Conservation (phyloP, 2,888 invertebrate genomes). For the Orthosia gothica region DNA sequence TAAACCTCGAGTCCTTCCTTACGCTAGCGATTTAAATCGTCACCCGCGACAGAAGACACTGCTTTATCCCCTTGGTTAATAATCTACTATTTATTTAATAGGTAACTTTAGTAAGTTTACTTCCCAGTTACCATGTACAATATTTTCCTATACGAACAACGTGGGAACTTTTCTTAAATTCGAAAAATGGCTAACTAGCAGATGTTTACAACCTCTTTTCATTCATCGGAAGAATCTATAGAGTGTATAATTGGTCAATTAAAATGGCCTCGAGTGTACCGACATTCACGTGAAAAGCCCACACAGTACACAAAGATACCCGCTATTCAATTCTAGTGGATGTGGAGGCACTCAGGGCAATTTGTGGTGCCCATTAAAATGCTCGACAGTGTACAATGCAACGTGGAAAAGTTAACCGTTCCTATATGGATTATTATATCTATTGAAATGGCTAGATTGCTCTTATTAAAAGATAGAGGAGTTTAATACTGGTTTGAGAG, state of each 20-base stretch:
- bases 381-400: slow-evolving; percentile 37
- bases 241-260: slow-evolving; percentile 47
- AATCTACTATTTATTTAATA: too few species aligned
- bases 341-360: slow-evolving; percentile 65
- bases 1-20: too few species aligned
- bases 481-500: too few species aligned
- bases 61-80: too few species aligned
- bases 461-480: not conserved
- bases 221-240: not conserved
- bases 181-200: not conserved
- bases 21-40: too few species aligned
- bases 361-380: slow-evolving; percentile 66
- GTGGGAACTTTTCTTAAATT: not conserved
- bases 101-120: too few species aligned
- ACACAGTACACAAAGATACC: slow-evolving; percentile 31
- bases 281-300: slow-evolving; percentile 30
- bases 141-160: not conserved
- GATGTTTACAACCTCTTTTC: not conserved
- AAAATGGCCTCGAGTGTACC: slow-evolving; percentile 26
- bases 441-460: not conserved
- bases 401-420: slow-evolving; percentile 19
- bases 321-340: slow-evolving; percentile 40
- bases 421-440: not conserved
- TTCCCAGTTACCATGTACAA: too few species aligned
- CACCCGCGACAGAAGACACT: too few species aligned